Evolutionary conservation across 1,140 invertebrate species (phyloP).

Genomic region (Cylas formicarius): DNA sequence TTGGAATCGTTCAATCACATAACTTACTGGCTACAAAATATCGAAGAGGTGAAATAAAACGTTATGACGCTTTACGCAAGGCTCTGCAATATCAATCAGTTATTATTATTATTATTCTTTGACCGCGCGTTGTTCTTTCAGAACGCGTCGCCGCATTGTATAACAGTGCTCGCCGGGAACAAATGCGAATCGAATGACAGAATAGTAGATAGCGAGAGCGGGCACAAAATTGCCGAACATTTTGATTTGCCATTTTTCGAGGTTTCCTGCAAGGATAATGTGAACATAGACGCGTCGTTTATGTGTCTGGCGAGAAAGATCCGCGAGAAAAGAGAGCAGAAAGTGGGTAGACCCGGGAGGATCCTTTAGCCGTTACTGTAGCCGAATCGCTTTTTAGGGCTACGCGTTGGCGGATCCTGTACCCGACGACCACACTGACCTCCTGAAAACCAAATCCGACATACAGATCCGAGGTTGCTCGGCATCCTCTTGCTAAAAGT

Average conservation of each 20-base stretch:
- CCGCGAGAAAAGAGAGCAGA: conserved; percentile 65
- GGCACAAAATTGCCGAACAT: conserved; percentile 81
- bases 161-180: conserved; percentile 76
- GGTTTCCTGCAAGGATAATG: conserved; percentile 83
- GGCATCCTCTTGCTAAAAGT: conserved; percentile 23
- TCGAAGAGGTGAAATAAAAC: conserved; percentile 73
- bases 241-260: conserved; percentile 90
- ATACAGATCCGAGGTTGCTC: conserved; percentile 27
- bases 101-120: conserved; percentile 7
- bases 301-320: conserved; percentile 74
- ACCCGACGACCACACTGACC: conserved; percentile 24
- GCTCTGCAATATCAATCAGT: conserved; percentile 1
- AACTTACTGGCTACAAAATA: conserved; percentile 79
- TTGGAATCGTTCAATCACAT: conserved; percentile 81
- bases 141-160: conserved; percentile 79
- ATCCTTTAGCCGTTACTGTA: background rate
- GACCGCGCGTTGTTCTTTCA: conserved; percentile 40
- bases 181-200: conserved; percentile 73
- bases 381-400: conserved; percentile 20
- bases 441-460: conserved; percentile 27
- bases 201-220: conserved; percentile 67
- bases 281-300: conserved; percentile 84
- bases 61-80: background rate
- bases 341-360: conserved; percentile 46
- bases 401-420: conserved; percentile 26